phyloP scores from a whole-genome alignment of 2,113 vertebrate genomes.

The Catharus bicknelli region DNA sequence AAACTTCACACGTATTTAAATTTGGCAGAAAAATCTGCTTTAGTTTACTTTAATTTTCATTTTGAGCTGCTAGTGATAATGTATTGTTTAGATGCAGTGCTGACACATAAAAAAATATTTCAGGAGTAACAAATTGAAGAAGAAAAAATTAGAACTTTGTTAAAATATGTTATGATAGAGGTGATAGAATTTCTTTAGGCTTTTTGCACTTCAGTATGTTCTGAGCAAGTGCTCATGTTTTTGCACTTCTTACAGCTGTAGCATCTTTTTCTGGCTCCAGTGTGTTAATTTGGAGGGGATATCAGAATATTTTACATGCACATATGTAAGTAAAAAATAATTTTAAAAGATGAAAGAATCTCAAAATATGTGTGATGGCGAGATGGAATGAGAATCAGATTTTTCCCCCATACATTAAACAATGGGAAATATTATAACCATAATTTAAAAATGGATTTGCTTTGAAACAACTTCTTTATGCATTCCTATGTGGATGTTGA shows the following conservation, averaged over 20 bases:
- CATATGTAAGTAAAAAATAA: neutral
- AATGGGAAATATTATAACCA: neutral
- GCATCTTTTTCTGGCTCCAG: neutral
- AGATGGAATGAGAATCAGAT: neutral
- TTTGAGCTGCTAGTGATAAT: neutral
- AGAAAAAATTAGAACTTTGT: neutral
- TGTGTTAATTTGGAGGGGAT: neutral
- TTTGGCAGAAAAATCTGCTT: neutral
- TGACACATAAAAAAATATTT: neutral
- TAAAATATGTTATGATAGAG: neutral
- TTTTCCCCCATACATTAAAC: neutral
- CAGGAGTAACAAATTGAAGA: neutral
- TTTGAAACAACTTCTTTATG: neutral
- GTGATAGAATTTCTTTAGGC: neutral
- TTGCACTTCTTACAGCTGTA: neutral
- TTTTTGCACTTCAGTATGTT: neutral
- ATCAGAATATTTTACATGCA: neutral
- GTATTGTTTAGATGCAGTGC: neutral
- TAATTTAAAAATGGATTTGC: neutral
- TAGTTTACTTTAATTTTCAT: neutral
- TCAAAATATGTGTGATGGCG: neutral
- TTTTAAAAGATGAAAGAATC: neutral
- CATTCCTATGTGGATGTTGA: neutral
- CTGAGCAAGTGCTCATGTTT: neutral
- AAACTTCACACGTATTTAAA: neutral